These are phyloP conservation scores for Vanacampus margaritifer DNA, from an alignment of 2,113 vertebrate species.

Conservation along the genomic window DNA sequence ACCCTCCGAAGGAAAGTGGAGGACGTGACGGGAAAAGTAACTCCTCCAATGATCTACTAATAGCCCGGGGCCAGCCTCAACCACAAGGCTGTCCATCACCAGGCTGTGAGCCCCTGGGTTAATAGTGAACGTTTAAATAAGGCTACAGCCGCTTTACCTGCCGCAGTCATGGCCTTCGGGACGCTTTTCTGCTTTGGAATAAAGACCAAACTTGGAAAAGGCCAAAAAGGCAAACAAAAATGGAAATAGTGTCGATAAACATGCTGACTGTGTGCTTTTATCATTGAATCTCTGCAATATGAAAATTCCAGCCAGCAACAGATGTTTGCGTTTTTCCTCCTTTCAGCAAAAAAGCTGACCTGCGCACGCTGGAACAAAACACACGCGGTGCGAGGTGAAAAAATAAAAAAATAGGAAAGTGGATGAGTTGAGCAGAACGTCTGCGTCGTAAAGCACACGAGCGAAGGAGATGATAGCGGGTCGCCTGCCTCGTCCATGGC, in stretches of 20 bases:
- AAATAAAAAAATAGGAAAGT: background rate
- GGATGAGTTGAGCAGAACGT: slow-evolving; percentile 9
- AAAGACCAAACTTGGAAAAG: background rate
- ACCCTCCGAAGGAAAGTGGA: slow-evolving; percentile 17
- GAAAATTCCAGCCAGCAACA: slow-evolving; percentile 12
- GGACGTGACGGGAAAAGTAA: slow-evolving; percentile 30
- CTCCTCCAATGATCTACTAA: slow-evolving; percentile 50
- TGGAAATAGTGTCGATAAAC: background rate
- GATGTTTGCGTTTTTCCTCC: slow-evolving; percentile 22
- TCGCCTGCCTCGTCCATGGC: slow-evolving; percentile 58
- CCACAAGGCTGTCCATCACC: slow-evolving; percentile 51
- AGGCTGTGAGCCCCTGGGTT: slow-evolving; percentile 41
- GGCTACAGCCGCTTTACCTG: slow-evolving; percentile 29
- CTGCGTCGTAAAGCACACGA: slow-evolving; percentile 45
- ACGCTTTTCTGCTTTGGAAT: background rate
- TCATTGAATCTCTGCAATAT: slow-evolving; percentile 20
- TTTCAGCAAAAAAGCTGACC: background rate
- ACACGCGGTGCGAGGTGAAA: background rate
- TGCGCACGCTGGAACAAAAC: background rate
- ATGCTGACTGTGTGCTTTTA: background rate
- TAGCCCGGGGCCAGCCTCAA: slow-evolving; percentile 49
- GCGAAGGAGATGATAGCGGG: slow-evolving; percentile 60
- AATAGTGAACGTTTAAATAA: slow-evolving; percentile 45
- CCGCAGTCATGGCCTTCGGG: slow-evolving; percentile 3
- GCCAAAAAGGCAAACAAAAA: background rate